Base-by-base conservation (phyloP, 2,113 vertebrate genomes). In the Sphaerodactylus townsendi region DNA sequence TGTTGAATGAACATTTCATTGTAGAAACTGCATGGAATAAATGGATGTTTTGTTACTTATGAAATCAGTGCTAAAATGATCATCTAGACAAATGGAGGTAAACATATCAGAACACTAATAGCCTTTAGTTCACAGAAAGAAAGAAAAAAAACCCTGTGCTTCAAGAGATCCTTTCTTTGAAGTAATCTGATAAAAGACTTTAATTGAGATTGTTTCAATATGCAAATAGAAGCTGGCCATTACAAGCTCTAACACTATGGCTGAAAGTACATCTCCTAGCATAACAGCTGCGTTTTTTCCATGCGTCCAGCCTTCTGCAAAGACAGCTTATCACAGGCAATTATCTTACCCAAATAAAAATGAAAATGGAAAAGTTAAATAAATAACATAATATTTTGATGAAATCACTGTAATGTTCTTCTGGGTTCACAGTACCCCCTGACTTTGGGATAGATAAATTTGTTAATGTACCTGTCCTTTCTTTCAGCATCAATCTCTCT, bases 331-430 rank as follows among this genome's bases (percentile, higher is more conserved):
- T 96, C 95, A 73, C 48, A 95, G 86, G 93, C 95, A 96, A 96
- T 96, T 96, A 96, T 96, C 95, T 96, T 96, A 93, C 93, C 93
- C 95, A 96, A 96, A 96, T 96, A 96, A 95, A 96, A 93, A 92
- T 91, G 95, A 94, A 95, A 96, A 96, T 96, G 94, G 94, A 91
- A 94, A 96, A 96, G 94, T 96, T 96, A 96, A 96, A 96, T 94
- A 96, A 96, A 96, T 95, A 96, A 93, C 94, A 93, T 94, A 92
- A 91, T 92, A 94, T 93, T 94, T 91, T 94, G 95, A 95, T 96
- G 90, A 92, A 94, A 96, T 96, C 94, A 81, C 84, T 68, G 91
- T 90, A 86, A 92, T 85, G 90, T 92, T 90, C 90, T 83, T 86
- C 93, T 92, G 89, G 86, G 93, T 94, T 94, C 94, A 92, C 92